Evolutionary conservation across 2,888 invertebrate genomes (phyloP), one percentile per base, ranked within the genome.

Genomic region (Drosophila merina): DNA sequence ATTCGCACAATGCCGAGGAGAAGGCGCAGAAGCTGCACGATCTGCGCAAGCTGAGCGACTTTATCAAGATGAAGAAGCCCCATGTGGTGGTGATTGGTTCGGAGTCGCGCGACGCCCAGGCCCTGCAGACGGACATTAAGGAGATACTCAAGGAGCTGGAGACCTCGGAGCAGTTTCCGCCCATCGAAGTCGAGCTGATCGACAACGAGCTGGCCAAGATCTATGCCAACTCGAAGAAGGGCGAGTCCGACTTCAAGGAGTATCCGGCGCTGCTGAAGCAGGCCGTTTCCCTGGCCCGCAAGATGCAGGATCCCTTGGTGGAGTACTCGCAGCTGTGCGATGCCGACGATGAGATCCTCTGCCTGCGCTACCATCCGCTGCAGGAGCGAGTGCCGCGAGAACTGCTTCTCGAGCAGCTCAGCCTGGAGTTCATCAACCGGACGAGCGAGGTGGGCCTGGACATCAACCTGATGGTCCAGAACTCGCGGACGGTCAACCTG

Each of bases 401-500:
- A 62, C 96, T 97, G 55, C 92, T 99, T 47, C 91, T 97, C 2
- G 96, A 97, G 84, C 96, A 96, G 38, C 93, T 99, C 4, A 95
- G 96, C 74, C 92, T 97, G 57, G 98, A 99, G 93, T 96, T 96
- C 88, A 97, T 99, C 1, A 99, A 98, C 90, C 94, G 98, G 57
- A 97, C 98, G 0, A 99, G 99, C 90, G 99, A 99, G 93, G 99
- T 99, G 0, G 99, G 99, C 6, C 98, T 99, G 0, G 99, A 99
- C 88, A 95, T 99, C 8, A 99, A 99, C 90, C 94, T 96, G 86
- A 97, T 98, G 0, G 96, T 99, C 0, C 95, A 97, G 70, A 96
- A 97, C 66, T 95, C 97, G 0, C 96, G 99, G 82, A 97, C 97
- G 0, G 94, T 96, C 0, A 96, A 97, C 89, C 91, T 99, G 51